A percentile compares a stretch with the other conserved stretches of the same genome.
phyloP scores from a whole-genome alignment of 2,797 vertebrate species.

The Eulemur mongoz region DNA sequence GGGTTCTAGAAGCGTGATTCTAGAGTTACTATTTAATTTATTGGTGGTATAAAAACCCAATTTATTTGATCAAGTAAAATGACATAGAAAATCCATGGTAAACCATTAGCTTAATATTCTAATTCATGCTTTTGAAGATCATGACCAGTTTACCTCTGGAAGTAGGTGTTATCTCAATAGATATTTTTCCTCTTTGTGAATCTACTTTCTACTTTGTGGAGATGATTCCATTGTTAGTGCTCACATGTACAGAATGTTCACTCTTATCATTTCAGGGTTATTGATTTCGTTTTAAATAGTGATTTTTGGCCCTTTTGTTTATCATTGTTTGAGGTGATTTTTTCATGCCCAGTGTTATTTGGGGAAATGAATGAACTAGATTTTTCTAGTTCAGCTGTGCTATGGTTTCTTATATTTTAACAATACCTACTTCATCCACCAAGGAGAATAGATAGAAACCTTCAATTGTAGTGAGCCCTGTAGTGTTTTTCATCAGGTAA shows the following conservation, averaged over 20 bases:
- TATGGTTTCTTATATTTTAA: slow-evolving; percentile 39
- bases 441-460: not conserved
- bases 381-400: not conserved
- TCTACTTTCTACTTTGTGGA: not conserved
- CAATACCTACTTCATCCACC: not conserved
- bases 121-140: slow-evolving; percentile 1
- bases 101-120: not conserved
- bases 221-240: not conserved
- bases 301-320: not conserved
- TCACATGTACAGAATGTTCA: not conserved
- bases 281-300: slow-evolving; percentile 11
- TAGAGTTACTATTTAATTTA: slow-evolving; percentile 35
- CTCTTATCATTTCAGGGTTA: not conserved
- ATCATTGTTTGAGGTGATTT: not conserved
- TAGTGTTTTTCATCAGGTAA: slow-evolving; percentile 17
- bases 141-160: not conserved
- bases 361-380: not conserved
- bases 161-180: not conserved
- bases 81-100: not conserved
- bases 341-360: not conserved
- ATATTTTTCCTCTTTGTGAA: not conserved
- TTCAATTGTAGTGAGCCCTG: not conserved
- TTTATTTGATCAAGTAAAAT: slow-evolving; percentile 40
- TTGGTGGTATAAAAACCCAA: not conserved
- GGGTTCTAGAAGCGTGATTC: not conserved